Base-by-base conservation (phyloP, 2,888 invertebrate species). In the Pseudococcus jackbeardsleyi region DNA sequence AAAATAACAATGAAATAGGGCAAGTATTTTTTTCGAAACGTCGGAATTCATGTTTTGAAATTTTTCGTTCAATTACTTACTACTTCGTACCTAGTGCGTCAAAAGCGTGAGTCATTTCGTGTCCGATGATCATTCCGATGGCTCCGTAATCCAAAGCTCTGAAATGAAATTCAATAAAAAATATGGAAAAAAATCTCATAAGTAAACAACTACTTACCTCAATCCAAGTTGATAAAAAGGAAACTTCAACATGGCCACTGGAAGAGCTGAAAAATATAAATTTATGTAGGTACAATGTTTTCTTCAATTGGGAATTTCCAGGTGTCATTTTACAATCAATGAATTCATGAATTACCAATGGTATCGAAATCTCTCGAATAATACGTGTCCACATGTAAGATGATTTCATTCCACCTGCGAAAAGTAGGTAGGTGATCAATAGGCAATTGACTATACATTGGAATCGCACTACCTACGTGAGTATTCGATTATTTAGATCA, bases 51-150 rank as follows among this genome's bases (percentile, higher is more conserved):
- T n/a, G 12, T 42, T 82, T 33, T n/a, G 26, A 46, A 19, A 19
- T 82, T 82, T 19, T 82, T 39, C 26, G 9, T 68, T 68, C 26
- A 19, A 42, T 19, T 82, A 82, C 19, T 19, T 82, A 82, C 19
- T 19, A 97, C 89, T 96, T 94, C 0, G 97, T 94, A 39, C 97
- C 97, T 95, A 91, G 12, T 22, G 79, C 46, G 12, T 82, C 79
- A 46, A 82, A 82, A 11, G 79, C 79, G 26, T 82, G 79, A 3
- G 79, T 82, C 39, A 82, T 82, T 82, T 82, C 79, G 15, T 82
- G 79, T 8, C 79, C 79, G 9, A 82, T 82, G 19, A 82, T 82
- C 79, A 82, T 82, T 82, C 79, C 79, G 19, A 82, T 82, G 19
- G 79, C 79, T 11, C 79, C 79, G 46, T 82, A 82, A 42, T 82